Evolutionary conservation across 2,888 invertebrate species (phyloP), one percentile per base, ranked within the genome.

Genomic region (Eilema sororculum): DNA sequence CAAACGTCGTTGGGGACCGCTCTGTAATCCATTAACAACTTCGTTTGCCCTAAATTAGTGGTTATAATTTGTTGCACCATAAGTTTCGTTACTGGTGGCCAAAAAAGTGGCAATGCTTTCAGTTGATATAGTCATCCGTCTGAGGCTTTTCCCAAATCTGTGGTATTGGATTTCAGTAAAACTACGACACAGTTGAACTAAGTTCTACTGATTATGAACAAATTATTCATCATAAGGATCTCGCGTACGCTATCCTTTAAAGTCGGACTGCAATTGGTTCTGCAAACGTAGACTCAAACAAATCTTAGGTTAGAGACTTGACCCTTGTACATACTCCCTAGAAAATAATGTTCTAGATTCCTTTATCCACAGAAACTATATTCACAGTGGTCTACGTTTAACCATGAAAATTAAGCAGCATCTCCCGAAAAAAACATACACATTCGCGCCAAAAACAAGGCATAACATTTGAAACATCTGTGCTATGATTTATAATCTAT

Each of bases 401-500:
- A 28, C 46, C 25, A 25, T 65, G n/a, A 58, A 69, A 69, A 69
- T 69, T 65, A 69, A 71, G 61, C 37, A 64, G 68, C 30, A 9
- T 16, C 20, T 10, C 16, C 20, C 22, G 28, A 68, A 56, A 68
- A 68, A 68, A 66, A 67, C 62, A 57, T 70, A 61, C 33, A 65
- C 62, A 72, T 72, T 72, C 52, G 41, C 64, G 73, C 79, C 79
- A 78, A 84, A 86, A 87, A 86, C 84, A 82, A 78, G 77, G 77
- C 76, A 82, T 81, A 79, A 81, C 86, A 80, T 85, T 88, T 84
- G 77, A 82, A 80, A 84, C 89, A 90, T 88, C 88, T 90, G 89
- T 83, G 86, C 78, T 85, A 80, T 90, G 90, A 90, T 90, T 90
- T 90, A 90, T 89, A 84, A 81, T 78, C 82, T 75, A 75, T 86